These are phyloP conservation scores for Bombus impatiens DNA, from an alignment of 1,140 invertebrate species.

Conservation along the genomic window DNA sequence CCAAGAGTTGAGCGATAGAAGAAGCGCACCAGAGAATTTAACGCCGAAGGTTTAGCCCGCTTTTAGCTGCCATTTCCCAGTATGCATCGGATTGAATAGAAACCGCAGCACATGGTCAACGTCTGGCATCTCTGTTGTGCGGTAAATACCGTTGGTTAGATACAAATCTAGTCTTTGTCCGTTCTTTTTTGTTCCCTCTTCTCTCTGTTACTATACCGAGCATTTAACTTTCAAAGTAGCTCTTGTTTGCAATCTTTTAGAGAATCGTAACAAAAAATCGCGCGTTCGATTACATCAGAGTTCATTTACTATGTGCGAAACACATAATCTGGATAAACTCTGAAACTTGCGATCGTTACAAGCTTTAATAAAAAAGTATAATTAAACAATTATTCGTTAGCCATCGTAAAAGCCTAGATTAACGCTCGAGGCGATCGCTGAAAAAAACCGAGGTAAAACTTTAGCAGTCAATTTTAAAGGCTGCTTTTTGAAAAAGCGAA, in stretches of 20 bases:
- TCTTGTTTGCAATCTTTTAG: background rate
- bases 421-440: background rate
- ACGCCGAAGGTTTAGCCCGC: background rate
- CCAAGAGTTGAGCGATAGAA: background rate
- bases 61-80: background rate
- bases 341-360: background rate
- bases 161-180: background rate
- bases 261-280: background rate
- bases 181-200: background rate
- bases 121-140: background rate
- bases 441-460: background rate
- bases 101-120: constrained; percentile 7
- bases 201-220: no score
- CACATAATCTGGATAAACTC: no score
- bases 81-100: background rate
- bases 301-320: background rate
- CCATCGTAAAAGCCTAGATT: background rate
- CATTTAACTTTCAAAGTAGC: background rate
- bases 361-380: background rate
- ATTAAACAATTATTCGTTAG: background rate
- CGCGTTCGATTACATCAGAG: background rate
- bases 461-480: background rate
- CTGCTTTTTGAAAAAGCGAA: background rate
- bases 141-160: background rate
- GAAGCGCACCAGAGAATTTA: no score